Evolutionary conservation across 2,797 vertebrate genomes (phyloP), one percentile per base, ranked within the genome.

Genomic region (Bovichtus variegatus): DNA sequence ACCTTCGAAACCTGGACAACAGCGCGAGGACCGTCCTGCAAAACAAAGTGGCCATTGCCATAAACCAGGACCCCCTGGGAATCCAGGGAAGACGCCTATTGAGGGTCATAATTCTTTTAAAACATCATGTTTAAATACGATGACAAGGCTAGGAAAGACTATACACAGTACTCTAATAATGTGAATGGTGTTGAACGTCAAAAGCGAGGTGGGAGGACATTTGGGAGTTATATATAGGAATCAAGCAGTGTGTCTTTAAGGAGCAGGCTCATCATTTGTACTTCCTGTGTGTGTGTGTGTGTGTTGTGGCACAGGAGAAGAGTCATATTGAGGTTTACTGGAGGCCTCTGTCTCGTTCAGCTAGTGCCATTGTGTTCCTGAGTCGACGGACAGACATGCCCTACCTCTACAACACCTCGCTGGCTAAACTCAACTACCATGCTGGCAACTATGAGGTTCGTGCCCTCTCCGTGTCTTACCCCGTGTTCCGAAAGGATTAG

Each of bases 61-160:
- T 98, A 92, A 96, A 96, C 84, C 97, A 98, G 93, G 97, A 97
- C 71, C 94, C 93, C 3, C 58, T 96, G 71, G 97, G 96, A 43
- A 85, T 96, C 87, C 97, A 97, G 78, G 97, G 97, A 15, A 94
- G 91, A 83, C 94, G 94, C 74, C 90, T 98, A 79, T 61, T 96
- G 47, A 92, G 96, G 96, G 97, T 97, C 50, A 49, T 38, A 19
- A 62, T 59, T 19, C 50, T 46, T 43, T 9, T 59, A 0, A 66
- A 6, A 40, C 43, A 55, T 51, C 2, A 7, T n/a, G 6, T 54
- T 54, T 51, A 21, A 25, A 5, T 41, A 76, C 6, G 9, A 8
- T 34, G 4, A 60, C 19, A 58, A 38, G 16, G 34, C 10, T 25
- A 4, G 18, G 4, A 50, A 70, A 50, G 21, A 18, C 51, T 21